Evolutionary conservation across 30 jellyfish, hydroid and myxozoan genomes (phyloP).

Genomic region (Nemopilema nomurai): DNA sequence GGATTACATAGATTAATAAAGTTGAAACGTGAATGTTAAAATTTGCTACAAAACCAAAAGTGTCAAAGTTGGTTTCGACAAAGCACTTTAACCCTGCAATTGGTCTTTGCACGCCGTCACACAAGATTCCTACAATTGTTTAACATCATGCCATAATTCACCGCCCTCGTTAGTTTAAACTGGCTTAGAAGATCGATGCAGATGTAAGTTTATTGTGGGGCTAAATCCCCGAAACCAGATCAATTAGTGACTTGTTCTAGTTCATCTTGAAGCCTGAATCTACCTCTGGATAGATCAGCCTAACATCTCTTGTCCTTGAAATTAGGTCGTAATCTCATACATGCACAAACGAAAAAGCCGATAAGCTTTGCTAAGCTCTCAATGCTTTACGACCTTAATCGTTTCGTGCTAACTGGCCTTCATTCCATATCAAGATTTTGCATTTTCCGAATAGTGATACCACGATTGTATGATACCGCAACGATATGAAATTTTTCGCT

Average conservation of each 20-base stretch:
- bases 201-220: background rate
- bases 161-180: background rate
- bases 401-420: background rate
- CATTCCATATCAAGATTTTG: background rate
- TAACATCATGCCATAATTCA: background rate
- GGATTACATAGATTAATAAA: background rate
- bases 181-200: background rate
- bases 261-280: background rate
- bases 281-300: background rate
- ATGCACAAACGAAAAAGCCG: background rate
- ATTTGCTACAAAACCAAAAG: background rate
- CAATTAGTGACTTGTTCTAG: background rate
- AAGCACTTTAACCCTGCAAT: background rate
- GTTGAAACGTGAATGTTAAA: background rate
- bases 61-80: background rate
- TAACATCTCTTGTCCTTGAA: background rate
- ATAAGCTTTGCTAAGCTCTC: conserved; percentile 3
- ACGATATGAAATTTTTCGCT: no score
- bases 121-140: background rate
- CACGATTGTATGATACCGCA: no score
- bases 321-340: background rate
- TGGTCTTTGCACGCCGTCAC: background rate
- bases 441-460: background rate
- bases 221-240: background rate
- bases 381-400: background rate